Percentiles rank a stretch among this genome's conserved stretches.
phyloP scores from a whole-genome alignment of 2,113 vertebrate species.

The Montifringilla adamsi region DNA sequence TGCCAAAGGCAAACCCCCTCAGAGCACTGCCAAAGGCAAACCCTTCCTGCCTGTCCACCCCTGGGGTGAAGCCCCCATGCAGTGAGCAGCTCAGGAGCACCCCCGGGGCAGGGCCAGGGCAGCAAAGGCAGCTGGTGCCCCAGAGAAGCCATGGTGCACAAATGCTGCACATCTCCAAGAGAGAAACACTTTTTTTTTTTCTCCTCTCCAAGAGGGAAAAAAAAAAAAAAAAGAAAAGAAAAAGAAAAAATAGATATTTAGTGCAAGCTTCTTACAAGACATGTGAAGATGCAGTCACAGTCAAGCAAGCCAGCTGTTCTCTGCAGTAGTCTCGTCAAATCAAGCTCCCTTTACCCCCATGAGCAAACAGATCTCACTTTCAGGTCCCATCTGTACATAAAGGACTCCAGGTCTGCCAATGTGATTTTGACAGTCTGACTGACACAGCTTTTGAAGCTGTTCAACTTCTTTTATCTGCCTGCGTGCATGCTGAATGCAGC shows the following conservation, averaged over 20 bases:
- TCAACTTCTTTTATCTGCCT: not conserved
- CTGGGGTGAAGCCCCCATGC: rapidly evolving
- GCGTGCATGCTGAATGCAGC: not conserved
- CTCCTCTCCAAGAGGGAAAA: not conserved
- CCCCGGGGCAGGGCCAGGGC: too few relatives aligned
- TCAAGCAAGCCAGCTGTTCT: not conserved
- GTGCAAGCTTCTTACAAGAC: not conserved
- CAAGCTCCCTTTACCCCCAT: not conserved
- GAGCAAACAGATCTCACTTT: not conserved
- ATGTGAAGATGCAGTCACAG: not conserved
- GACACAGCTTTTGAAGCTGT: slow-evolving; percentile 20
- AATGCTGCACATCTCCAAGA: not conserved
- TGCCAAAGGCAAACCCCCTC: not conserved
- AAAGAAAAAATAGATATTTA: not conserved
- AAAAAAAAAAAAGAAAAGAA: rapidly evolving
- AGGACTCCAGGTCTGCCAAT: not conserved
- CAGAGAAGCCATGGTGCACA: rapidly evolving
- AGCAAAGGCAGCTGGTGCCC: not conserved
- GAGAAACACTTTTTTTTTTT: not conserved
- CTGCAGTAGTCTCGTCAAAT: not conserved
- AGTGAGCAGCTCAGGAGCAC: rapidly evolving
- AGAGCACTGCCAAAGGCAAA: not conserved
- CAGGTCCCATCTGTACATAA: not conserved
- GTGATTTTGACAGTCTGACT: slow-evolving; percentile 27
- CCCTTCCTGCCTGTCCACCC: not conserved